A percentile compares a stretch with the other conserved stretches of the same genome.
phyloP scores from a whole-genome alignment of 1,140 invertebrate genomes.

The Coelopa frigida region DNA sequence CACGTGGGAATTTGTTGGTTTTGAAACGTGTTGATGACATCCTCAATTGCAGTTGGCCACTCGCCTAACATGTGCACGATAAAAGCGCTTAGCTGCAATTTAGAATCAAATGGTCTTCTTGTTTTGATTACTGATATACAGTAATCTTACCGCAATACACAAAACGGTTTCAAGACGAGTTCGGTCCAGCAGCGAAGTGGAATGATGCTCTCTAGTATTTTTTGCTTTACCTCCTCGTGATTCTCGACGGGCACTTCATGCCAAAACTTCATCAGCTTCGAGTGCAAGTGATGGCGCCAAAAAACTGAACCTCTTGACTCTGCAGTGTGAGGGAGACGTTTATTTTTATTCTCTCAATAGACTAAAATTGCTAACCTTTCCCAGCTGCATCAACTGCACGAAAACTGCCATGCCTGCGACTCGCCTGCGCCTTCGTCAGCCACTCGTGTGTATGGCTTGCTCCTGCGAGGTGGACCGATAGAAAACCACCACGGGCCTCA shows the following conservation, averaged over 20 bases:
- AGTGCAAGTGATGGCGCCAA: slow-evolving; percentile 83
- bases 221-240: slow-evolving; percentile 64
- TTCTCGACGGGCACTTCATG: slow-evolving; percentile 71
- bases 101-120: no score
- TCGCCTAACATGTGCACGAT: slow-evolving; percentile 60
- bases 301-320: slow-evolving; percentile 83
- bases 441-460: slow-evolving; percentile 73
- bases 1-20: slow-evolving; percentile 52
- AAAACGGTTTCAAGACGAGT: slow-evolving; percentile 76
- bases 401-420: slow-evolving; percentile 81
- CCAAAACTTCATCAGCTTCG: slow-evolving; percentile 81
- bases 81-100: slow-evolving; percentile 56
- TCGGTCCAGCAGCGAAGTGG: slow-evolving; percentile 68
- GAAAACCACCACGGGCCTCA: slow-evolving; percentile 36
- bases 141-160: slow-evolving; percentile 71
- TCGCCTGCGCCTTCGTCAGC: slow-evolving; percentile 72
- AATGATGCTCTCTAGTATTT: slow-evolving; percentile 67
- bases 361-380: slow-evolving; percentile 54
- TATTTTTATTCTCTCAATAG: slow-evolving; percentile 8
- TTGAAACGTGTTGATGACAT: slow-evolving; percentile 58
- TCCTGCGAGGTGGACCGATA: slow-evolving; percentile 44
- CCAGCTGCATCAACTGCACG: slow-evolving; percentile 72
- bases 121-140: not conserved
- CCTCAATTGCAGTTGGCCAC: slow-evolving; percentile 59
- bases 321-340: slow-evolving; percentile 34